Percentiles rank a stretch among this genome's conserved stretches.
Evolutionary conservation across 2,113 vertebrate species (phyloP).

Genomic region (Grantiella picta): DNA sequence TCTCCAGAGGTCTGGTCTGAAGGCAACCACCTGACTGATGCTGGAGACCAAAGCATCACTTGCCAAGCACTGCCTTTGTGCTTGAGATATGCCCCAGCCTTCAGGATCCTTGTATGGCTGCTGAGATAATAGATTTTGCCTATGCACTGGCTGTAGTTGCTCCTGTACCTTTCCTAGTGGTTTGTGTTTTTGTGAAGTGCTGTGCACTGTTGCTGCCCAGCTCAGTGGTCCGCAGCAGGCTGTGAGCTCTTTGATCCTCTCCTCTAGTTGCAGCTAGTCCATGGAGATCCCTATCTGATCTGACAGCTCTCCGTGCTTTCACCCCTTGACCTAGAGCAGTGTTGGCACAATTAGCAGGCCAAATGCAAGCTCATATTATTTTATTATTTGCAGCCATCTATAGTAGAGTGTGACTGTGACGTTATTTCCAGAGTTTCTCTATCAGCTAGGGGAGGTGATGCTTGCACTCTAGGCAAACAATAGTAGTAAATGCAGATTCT

Average conservation of each 20-base stretch:
- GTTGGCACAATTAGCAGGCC: neutral
- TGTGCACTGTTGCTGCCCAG: neutral
- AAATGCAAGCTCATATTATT: neutral
- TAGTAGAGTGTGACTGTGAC: accelerated
- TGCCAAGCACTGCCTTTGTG: neutral
- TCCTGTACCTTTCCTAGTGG: neutral
- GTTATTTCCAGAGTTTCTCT: neutral
- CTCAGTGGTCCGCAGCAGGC: accelerated
- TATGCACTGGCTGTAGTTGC: neutral
- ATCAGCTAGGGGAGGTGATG: neutral
- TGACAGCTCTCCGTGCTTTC: neutral
- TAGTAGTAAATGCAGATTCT: neutral
- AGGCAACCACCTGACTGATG: neutral
- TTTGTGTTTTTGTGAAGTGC: neutral
- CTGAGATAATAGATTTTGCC: neutral
- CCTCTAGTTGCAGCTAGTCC: neutral
- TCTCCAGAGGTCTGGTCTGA: neutral
- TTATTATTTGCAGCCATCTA: neutral
- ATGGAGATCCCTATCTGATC: neutral
- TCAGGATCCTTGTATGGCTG: neutral
- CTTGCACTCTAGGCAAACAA: neutral
- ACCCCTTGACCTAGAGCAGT: neutral
- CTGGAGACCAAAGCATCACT: neutral
- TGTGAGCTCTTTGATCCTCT: neutral
- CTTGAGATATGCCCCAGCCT: neutral